Conservation (phyloP, 2,888 invertebrate species). For the Marasmarcha lunaedactyla region DNA sequence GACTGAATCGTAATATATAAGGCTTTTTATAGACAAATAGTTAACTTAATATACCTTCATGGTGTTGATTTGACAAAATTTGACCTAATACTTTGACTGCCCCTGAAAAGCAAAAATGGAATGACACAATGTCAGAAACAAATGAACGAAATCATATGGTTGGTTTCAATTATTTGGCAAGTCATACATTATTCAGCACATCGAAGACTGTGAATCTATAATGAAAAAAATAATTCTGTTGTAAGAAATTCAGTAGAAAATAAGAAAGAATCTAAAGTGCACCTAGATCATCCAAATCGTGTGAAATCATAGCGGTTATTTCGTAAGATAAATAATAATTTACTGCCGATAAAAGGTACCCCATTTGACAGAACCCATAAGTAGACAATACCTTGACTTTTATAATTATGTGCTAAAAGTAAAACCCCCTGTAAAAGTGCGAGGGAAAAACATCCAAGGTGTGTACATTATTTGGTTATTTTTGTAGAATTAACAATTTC, state of each 20-base stretch:
- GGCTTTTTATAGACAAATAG: too few relatives aligned
- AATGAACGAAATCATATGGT: conserved; percentile 65
- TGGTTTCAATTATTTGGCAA: conserved; percentile 58
- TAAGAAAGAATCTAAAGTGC: conserved; percentile 34
- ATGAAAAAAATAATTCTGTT: conserved; percentile 37
- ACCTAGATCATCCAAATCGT: conserved; percentile 30
- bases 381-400: conserved; percentile 25
- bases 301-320: conserved; percentile 33
- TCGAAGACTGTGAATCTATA: conserved; percentile 37
- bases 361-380: conserved; percentile 30
- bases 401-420: conserved; percentile 41
- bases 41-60: too few relatives aligned
- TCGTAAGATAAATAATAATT: conserved; percentile 38
- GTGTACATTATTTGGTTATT: conserved; percentile 6
- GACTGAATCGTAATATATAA: too few relatives aligned
- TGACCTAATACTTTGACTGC: neutral
- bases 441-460: conserved; percentile 6
- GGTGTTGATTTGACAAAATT: neutral
- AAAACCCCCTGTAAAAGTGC: conserved; percentile 7
- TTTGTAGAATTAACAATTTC: conserved; percentile 15
- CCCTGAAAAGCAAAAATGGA: conserved; percentile 36
- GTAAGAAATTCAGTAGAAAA: conserved; percentile 36
- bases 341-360: neutral
- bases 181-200: conserved; percentile 48
- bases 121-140: conserved; percentile 49